phyloP scores from a whole-genome alignment of 2,888 invertebrate species.

The Acanthosepion esculentum region DNA sequence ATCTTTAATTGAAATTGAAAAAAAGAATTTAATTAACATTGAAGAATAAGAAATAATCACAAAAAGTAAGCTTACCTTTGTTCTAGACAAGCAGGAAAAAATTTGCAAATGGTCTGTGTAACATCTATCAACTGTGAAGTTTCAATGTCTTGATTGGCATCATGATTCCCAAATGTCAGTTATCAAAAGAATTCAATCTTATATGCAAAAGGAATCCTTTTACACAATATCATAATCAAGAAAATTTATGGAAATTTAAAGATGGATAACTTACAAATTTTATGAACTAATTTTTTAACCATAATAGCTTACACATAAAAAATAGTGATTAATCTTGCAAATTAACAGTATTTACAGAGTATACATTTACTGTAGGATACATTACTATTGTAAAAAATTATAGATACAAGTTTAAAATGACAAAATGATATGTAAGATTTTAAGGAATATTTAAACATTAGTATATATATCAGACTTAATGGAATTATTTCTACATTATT shows the following conservation, averaged over 20 bases:
- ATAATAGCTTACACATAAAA: too few species aligned
- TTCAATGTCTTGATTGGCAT: background rate
- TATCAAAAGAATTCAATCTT: background rate
- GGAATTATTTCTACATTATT: too few species aligned
- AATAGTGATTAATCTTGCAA: too few species aligned
- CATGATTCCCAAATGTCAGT: background rate
- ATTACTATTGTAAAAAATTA: too few species aligned
- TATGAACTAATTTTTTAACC: too few species aligned
- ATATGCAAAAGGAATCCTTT: background rate
- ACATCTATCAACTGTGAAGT: conserved; percentile 33
- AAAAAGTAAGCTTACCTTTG: conserved; percentile 13
- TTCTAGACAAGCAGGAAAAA: background rate
- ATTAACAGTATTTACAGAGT: too few species aligned
- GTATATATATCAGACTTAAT: too few species aligned
- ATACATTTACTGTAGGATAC: too few species aligned
- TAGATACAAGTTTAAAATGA: too few species aligned
- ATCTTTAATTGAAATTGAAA: background rate
- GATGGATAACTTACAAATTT: too few species aligned
- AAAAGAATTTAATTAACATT: background rate
- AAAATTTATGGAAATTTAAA: background rate
- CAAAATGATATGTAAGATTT: too few species aligned
- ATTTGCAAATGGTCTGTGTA: background rate
- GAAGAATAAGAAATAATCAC: background rate
- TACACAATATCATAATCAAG: background rate
- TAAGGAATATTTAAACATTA: too few species aligned